Evolutionary conservation across 2,113 vertebrate species (phyloP).

Genomic region (Caloenas nicobarica): DNA sequence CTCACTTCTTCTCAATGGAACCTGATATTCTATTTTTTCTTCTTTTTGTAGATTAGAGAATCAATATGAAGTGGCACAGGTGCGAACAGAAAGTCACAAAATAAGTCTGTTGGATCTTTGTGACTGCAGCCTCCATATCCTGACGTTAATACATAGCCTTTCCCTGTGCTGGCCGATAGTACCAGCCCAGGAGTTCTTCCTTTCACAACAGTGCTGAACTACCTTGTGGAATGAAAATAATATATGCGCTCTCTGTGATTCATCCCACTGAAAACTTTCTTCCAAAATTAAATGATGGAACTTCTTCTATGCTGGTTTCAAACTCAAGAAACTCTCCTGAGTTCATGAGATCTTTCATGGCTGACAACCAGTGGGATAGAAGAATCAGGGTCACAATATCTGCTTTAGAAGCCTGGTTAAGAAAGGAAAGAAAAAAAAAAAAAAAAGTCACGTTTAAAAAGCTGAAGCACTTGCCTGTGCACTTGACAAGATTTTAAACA

Average conservation of each 20-base stretch:
- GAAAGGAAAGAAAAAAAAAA: not conserved
- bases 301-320: not conserved
- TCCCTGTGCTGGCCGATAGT: not conserved
- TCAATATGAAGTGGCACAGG: not conserved
- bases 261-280: not conserved
- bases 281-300: not conserved
- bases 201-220: not conserved
- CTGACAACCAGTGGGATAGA: not conserved
- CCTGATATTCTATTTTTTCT: not conserved
- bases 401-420: not conserved
- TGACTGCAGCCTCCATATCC: not conserved
- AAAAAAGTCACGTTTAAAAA: not conserved
- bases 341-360: not conserved
- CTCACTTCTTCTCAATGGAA: not conserved
- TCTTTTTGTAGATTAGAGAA: not conserved
- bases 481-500: slow-evolving; percentile 46
- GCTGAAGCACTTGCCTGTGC: not conserved
- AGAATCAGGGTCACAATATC: not conserved
- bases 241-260: not conserved
- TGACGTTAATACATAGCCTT: not conserved
- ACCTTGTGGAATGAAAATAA: not conserved
- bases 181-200: not conserved
- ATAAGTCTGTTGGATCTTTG: not conserved
- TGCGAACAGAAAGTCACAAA: not conserved
- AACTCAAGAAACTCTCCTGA: not conserved